phyloP scores from a whole-genome alignment of 2,113 vertebrate genomes.

The Rhinoderma darwinii region DNA sequence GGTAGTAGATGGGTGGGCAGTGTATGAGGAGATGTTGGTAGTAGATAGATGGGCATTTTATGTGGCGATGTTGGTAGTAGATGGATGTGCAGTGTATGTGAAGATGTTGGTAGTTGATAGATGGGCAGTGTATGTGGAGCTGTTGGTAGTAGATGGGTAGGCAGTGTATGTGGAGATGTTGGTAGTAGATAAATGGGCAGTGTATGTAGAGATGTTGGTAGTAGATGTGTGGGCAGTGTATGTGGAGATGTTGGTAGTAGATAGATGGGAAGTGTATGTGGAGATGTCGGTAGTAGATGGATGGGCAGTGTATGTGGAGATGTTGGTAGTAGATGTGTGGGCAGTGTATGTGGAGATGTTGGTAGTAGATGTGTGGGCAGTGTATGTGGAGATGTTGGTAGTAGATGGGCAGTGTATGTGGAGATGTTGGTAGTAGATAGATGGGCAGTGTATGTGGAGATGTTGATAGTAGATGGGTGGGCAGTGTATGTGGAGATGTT shows the following conservation, averaged over 20 bases:
- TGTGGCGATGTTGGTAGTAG: not conserved
- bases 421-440: no score
- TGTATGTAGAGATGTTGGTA: not conserved
- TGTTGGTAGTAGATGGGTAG: not conserved
- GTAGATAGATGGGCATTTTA: no score
- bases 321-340: no score
- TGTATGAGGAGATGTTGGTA: not conserved
- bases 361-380: no score
- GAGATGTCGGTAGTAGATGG: not conserved
- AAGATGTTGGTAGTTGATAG: not conserved
- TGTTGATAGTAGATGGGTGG: no score
- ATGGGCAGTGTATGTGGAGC: not conserved
- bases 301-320: not conserved
- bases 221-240: not conserved
- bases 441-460: no score
- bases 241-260: not conserved
- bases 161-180: not conserved
- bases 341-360: no score
- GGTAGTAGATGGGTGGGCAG: not conserved
- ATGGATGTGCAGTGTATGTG: not conserved
- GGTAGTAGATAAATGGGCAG: not conserved
- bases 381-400: no score
- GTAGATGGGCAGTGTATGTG: no score
- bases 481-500: no score
- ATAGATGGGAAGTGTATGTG: not conserved